These are phyloP conservation scores for Apis florea DNA, from an alignment of 1,140 invertebrate species.

Conservation along the genomic window DNA sequence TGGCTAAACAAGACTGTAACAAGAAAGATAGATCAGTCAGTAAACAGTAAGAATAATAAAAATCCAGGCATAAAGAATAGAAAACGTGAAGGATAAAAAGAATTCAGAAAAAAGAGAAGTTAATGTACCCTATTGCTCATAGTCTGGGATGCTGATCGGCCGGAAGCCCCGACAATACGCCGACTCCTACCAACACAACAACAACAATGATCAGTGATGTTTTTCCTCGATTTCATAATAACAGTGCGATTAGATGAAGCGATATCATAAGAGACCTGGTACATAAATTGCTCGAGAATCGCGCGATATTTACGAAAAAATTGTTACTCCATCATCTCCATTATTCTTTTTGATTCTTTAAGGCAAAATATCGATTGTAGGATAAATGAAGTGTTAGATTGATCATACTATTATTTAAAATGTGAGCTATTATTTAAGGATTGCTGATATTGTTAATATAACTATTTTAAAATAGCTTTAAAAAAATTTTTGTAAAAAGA, in stretches of 20 bases:
- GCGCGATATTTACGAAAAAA: background rate
- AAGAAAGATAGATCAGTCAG: constrained; percentile 50
- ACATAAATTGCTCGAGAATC: background rate
- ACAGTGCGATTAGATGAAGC: constrained; percentile 47
- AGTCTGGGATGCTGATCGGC: constrained; percentile 77
- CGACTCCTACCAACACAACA: constrained; percentile 79
- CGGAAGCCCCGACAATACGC: constrained; percentile 75
- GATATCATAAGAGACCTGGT: constrained; percentile 10
- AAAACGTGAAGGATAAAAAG: constrained; percentile 63
- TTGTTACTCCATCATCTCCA: no score
- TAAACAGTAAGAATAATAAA: constrained; percentile 51
- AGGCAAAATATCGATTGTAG: background rate
- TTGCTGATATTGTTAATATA: no score
- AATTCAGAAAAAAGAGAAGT: constrained; percentile 65
- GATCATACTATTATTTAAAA: no score
- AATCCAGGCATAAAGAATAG: constrained; percentile 59
- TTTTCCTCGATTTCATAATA: constrained; percentile 45
- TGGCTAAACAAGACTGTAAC: constrained; percentile 47
- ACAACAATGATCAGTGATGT: constrained; percentile 71
- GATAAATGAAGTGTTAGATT: background rate
- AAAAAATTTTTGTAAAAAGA: no score
- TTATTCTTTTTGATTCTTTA: background rate
- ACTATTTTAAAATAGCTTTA: no score
- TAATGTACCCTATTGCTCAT: constrained; percentile 79
- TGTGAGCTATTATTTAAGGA: no score